Evolutionary conservation across 2,888 invertebrate species (phyloP).

Genomic region (Noctua pronuba): DNA sequence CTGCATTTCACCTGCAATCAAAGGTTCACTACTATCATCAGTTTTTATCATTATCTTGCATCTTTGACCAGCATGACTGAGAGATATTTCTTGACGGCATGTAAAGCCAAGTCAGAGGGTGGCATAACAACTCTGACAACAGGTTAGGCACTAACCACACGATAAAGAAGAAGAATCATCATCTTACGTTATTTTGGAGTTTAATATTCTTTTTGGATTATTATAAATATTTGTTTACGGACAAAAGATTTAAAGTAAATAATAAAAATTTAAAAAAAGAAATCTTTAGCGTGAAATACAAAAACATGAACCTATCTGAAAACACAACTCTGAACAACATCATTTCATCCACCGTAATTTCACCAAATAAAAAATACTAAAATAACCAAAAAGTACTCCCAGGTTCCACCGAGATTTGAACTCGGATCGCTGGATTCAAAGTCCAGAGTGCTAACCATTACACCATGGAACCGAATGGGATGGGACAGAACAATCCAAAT

Average conservation of each 20-base stretch:
- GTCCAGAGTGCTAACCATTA: conserved; percentile 96
- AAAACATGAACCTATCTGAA: neutral
- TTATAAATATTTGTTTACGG: neutral
- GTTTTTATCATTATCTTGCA: too few species aligned
- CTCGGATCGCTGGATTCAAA: conserved; percentile 96
- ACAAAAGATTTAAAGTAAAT: neutral
- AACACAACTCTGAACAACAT: neutral
- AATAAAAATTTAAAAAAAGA: too few species aligned
- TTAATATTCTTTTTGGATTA: too few species aligned
- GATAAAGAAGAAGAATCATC: too few species aligned
- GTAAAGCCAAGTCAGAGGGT: too few species aligned
- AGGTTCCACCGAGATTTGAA: conserved; percentile 96
- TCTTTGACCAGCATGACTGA: too few species aligned
- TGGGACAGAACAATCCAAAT: conserved; percentile 20
- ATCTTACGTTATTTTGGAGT: too few species aligned
- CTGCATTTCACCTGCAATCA: too few species aligned
- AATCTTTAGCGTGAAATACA: neutral
- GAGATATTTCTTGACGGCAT: too few species aligned
- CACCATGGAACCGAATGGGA: conserved; percentile 92
- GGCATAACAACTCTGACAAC: too few species aligned
- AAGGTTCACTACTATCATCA: neutral
- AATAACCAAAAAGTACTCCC: conserved; percentile 44
- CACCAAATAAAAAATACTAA: neutral
- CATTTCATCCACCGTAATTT: neutral
- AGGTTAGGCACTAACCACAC: too few species aligned